Conservation (phyloP, 2,113 vertebrate genomes). For the Eublepharis macularius region DNA sequence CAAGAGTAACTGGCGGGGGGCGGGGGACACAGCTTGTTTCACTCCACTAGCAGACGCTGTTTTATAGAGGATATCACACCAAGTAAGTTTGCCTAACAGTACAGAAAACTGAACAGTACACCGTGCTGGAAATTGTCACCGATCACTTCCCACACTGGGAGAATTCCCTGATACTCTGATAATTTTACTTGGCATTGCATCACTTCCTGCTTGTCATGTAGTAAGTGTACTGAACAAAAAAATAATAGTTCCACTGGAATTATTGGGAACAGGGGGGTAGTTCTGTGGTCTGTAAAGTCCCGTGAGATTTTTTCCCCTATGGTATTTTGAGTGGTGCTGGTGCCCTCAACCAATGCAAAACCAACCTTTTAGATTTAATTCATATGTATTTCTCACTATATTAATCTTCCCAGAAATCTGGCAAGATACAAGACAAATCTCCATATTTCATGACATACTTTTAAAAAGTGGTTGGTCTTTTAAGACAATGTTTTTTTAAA, state of each 20-base stretch:
- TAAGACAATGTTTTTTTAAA: neutral
- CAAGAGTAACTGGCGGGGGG: constrained; percentile 11
- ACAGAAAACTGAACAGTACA: constrained; percentile 38
- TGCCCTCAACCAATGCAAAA: neutral
- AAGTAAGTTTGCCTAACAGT: constrained; percentile 68
- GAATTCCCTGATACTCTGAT: constrained; percentile 44
- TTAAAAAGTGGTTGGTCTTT: neutral
- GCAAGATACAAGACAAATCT: neutral
- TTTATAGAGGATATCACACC: constrained; percentile 64
- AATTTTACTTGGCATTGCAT: constrained; percentile 54
- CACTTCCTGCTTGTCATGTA: constrained; percentile 46
- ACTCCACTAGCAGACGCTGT: constrained; percentile 40
- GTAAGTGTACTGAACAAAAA: constrained; percentile 22
- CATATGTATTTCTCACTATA: neutral
- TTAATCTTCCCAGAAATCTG: neutral
- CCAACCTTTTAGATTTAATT: neutral
- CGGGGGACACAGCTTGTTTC: constrained; percentile 53
- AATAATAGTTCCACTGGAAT: constrained; percentile 16
- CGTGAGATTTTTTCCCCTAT: constrained; percentile 12
- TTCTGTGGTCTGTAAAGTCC: constrained; percentile 35
- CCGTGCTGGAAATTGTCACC: constrained; percentile 40
- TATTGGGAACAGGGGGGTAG: neutral
- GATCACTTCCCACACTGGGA: constrained; percentile 50
- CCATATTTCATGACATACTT: neutral
- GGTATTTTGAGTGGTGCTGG: constrained; percentile 6